These are phyloP conservation scores for Tryphoninae sp. DNA, from an alignment of 2,888 invertebrate genomes.

Conservation along the genomic window DNA sequence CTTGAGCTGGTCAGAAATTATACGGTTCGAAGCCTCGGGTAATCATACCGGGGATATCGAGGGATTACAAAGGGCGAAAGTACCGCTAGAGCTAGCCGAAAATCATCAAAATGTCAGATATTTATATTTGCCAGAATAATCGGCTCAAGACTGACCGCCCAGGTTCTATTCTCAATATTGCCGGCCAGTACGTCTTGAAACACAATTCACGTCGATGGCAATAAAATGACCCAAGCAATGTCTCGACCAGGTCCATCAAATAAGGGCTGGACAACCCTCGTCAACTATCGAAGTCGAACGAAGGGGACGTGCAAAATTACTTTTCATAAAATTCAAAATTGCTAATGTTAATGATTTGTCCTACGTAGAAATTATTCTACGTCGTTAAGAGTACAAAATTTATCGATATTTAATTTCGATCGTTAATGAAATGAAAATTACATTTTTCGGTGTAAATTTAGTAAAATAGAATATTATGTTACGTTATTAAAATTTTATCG, in stretches of 20 bases:
- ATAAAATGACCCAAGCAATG: conserved; percentile 39
- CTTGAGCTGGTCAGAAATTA: background rate
- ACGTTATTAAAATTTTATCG: too few relatives aligned
- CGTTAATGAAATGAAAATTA: too few relatives aligned
- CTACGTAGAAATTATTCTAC: background rate
- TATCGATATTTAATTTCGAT: conserved; percentile 1
- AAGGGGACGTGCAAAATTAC: background rate
- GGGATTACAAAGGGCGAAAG: conserved; percentile 27
- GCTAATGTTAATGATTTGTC: background rate
- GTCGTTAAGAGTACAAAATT: background rate
- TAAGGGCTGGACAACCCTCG: background rate
- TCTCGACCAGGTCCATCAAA: background rate
- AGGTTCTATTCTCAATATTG: background rate
- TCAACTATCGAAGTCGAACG: background rate
- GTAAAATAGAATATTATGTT: too few relatives aligned
- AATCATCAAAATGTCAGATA: background rate
- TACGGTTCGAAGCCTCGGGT: background rate
- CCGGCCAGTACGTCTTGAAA: background rate
- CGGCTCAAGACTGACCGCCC: background rate
- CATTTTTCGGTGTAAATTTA: too few relatives aligned
- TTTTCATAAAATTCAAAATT: background rate
- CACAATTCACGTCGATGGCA: conserved; percentile 26
- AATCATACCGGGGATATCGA: conserved; percentile 20
- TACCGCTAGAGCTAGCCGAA: conserved; percentile 48
- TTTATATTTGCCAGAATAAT: background rate